A percentile compares a stretch with the other conserved stretches of the same genome.
Evolutionary conservation across 37 sponge, comb jelly and placozoan genomes (phyloP).

Genomic region (Aphrocallistes beatrix): DNA sequence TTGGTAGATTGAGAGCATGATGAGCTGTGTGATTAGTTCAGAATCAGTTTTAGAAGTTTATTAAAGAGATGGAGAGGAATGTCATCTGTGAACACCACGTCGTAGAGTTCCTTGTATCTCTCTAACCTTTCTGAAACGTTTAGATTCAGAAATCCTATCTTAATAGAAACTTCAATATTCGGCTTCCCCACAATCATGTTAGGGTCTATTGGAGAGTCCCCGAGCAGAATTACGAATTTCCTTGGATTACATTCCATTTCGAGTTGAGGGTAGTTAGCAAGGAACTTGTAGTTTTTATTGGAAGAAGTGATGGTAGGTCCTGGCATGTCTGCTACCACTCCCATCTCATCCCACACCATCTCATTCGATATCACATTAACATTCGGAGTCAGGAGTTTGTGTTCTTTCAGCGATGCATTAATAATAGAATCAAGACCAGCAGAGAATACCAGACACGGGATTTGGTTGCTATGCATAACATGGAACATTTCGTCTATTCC

Average conservation of each 20-base stretch:
- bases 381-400: constrained; percentile 18
- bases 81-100: constrained; percentile 14
- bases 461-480: neutral
- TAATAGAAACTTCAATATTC: neutral
- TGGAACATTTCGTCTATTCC: neutral
- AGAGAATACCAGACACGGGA: neutral
- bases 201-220: neutral
- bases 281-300: neutral
- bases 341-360: neutral
- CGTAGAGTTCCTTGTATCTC: neutral
- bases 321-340: neutral
- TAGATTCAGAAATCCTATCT: neutral
- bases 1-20: too few species aligned
- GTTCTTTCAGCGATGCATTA: neutral
- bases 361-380: neutral
- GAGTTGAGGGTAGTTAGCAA: neutral
- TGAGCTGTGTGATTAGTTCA: too few species aligned
- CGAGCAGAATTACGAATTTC: constrained; percentile 15
- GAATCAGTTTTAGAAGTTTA: neutral
- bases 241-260: neutral
- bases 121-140: neutral
- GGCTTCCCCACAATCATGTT: neutral
- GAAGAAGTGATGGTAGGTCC: neutral
- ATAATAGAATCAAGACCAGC: neutral
- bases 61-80: neutral